phyloP scores from a whole-genome alignment of 2,113 vertebrate species.

The Erythrocebus patas region DNA sequence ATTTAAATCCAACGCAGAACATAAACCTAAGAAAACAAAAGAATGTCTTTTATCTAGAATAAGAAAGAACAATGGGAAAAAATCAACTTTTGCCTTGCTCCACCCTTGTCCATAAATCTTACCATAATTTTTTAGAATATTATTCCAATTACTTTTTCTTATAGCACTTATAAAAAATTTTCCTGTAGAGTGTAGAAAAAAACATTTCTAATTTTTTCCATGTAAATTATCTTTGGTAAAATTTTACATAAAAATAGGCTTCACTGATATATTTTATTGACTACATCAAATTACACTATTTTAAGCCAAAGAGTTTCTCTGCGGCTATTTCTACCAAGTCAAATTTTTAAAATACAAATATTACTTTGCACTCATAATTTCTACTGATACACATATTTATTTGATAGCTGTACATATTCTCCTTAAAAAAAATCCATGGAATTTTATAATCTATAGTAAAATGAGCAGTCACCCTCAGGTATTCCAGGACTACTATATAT shows the following conservation, averaged over 20 bases:
- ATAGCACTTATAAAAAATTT: neutral
- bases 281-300: neutral
- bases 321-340: neutral
- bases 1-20: constrained; percentile 27
- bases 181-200: neutral
- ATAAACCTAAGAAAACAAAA: neutral
- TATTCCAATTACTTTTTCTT: neutral
- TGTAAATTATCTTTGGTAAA: neutral
- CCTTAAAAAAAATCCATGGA: neutral
- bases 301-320: neutral
- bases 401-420: neutral
- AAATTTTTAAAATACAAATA: neutral
- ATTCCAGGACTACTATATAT: neutral
- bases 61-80: neutral
- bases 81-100: neutral
- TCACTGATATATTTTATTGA: neutral
- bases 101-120: neutral
- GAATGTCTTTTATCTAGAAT: neutral
- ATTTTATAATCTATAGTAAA: neutral
- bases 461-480: neutral
- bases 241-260: neutral
- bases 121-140: neutral
- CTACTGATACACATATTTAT: neutral
- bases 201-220: constrained; percentile 6
- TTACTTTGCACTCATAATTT: neutral